These are phyloP conservation scores for Drosophila grimshawi DNA, from an alignment of 1,140 invertebrate species.

Conservation along the genomic window DNA sequence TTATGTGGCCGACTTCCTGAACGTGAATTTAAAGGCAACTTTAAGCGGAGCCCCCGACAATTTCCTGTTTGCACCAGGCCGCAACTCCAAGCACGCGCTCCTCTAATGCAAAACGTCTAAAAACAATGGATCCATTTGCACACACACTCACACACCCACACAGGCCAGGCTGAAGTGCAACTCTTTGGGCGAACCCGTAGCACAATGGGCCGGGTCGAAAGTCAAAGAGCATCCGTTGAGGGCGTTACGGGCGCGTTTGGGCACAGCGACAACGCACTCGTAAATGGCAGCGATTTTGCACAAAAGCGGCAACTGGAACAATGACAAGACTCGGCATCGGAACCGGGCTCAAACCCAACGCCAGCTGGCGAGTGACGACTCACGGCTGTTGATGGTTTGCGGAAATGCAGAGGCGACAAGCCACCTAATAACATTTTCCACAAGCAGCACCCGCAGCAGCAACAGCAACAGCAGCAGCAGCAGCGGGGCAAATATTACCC, in stretches of 20 bases:
- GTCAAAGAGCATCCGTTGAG: conserved; percentile 73
- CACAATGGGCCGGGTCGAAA: conserved; percentile 58
- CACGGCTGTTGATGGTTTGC: conserved; percentile 19
- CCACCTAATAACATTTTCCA: conserved; percentile 73
- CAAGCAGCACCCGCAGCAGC: conserved; percentile 14
- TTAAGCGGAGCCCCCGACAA: conserved; percentile 49
- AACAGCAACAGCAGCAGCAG: too few relatives aligned
- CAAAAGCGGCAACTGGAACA: conserved; percentile 64
- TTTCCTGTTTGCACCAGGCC: conserved; percentile 47
- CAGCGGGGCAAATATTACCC: conserved; percentile 4
- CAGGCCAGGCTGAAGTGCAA: conserved; percentile 65
- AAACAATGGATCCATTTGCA: conserved; percentile 77
- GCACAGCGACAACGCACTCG: conserved; percentile 31
- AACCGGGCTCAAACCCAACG: conserved; percentile 10
- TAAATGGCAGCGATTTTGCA: conserved; percentile 62
- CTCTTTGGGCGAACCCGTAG: conserved; percentile 56
- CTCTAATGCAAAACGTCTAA: conserved; percentile 51
- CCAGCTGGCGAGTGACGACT: neutral
- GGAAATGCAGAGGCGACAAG: conserved; percentile 73
- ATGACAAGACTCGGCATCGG: conserved; percentile 40
- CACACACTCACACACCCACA: conserved; percentile 22
- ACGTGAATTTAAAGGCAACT: conserved; percentile 50
- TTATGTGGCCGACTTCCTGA: conserved; percentile 67
- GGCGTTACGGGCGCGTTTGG: conserved; percentile 24
- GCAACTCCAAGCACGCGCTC: conserved; percentile 3